Evolutionary conservation across 2,888 invertebrate genomes (phyloP).

Genomic region (Euplexia lucipara): DNA sequence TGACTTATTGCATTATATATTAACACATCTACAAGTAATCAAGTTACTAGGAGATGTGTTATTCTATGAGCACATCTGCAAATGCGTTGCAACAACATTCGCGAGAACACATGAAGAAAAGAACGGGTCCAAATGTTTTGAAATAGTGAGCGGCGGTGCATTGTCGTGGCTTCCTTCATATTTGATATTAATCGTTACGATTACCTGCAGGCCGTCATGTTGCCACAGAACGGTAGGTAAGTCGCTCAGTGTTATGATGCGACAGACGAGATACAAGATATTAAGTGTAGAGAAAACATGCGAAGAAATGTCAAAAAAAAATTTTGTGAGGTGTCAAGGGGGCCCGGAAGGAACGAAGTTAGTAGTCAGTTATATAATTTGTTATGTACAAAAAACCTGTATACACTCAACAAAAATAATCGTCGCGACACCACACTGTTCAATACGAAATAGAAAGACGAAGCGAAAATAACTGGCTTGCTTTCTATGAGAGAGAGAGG

Average conservation of each 20-base stretch:
- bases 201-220: constrained; percentile 35
- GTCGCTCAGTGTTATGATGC: constrained; percentile 1
- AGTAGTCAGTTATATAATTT: too few species aligned
- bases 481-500: too few species aligned
- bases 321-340: not conserved
- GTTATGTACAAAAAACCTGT: too few species aligned
- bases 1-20: constrained; percentile 23
- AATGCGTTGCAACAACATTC: constrained; percentile 50
- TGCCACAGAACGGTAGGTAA: constrained; percentile 16
- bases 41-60: not conserved
- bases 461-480: too few species aligned
- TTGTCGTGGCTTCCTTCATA: constrained; percentile 69
- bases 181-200: constrained; percentile 67
- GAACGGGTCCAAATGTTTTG: constrained; percentile 66
- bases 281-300: too few species aligned
- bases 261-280: too few species aligned
- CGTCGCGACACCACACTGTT: too few species aligned
- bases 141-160: constrained; percentile 72
- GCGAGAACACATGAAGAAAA: constrained; percentile 56
- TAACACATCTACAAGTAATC: constrained; percentile 12
- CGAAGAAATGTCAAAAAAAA: too few species aligned
- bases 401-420: too few species aligned
- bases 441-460: too few species aligned
- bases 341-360: too few species aligned
- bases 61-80: constrained; percentile 38